These are phyloP conservation scores for Diaprepes abbreviatus DNA, from an alignment of 2,888 invertebrate genomes.

Conservation along the genomic window DNA sequence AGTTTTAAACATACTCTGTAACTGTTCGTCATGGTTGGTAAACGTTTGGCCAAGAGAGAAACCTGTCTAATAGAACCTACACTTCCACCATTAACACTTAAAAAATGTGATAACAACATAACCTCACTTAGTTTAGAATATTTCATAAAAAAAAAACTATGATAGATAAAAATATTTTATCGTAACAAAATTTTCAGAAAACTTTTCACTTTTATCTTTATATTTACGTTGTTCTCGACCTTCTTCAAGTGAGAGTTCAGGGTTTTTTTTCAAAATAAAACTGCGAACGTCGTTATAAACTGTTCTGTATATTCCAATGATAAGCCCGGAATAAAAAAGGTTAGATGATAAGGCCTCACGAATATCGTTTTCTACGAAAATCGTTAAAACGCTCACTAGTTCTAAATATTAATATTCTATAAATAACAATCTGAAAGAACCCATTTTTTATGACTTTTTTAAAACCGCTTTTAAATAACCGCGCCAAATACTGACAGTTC, in stretches of 20 bases:
- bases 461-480: too few relatives aligned
- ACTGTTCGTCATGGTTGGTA: constrained; percentile 10
- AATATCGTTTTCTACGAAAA: too few relatives aligned
- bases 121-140: constrained; percentile 12
- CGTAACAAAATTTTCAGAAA: too few relatives aligned
- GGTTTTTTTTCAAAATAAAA: neutral
- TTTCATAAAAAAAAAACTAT: neutral
- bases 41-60: neutral
- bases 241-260: constrained; percentile 7
- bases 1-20: constrained; percentile 21
- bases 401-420: too few relatives aligned
- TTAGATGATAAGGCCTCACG: too few relatives aligned
- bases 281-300: neutral
- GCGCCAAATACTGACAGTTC: too few relatives aligned
- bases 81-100: neutral
- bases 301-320: too few relatives aligned
- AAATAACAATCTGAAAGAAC: too few relatives aligned
- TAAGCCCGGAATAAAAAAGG: too few relatives aligned
- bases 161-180: neutral
- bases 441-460: too few relatives aligned
- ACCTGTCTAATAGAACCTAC: neutral
- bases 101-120: constrained; percentile 19
- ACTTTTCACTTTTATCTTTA: neutral
- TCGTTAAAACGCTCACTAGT: too few relatives aligned
- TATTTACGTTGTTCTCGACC: neutral